These are phyloP conservation scores for Napeogenes inachia DNA, from an alignment of 2,888 invertebrate species.

Conservation along the genomic window DNA sequence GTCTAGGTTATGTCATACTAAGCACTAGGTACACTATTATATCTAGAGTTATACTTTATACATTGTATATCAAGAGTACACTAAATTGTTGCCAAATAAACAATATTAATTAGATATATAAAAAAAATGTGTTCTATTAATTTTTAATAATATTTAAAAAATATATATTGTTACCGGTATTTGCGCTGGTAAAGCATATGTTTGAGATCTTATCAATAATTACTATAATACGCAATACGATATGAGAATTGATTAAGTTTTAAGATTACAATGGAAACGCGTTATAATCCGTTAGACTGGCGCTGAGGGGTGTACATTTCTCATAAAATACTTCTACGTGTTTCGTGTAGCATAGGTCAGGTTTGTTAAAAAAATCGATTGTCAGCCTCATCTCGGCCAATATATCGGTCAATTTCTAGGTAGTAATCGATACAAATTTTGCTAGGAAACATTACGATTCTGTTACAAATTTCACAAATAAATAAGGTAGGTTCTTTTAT, in stretches of 20 bases:
- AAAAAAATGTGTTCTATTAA: too few species aligned
- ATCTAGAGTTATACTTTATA: background rate
- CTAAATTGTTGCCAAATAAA: too few species aligned
- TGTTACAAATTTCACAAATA: too few species aligned
- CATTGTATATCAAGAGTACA: background rate
- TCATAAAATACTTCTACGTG: background rate
- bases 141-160: too few species aligned
- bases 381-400: slow-evolving; percentile 1
- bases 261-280: background rate
- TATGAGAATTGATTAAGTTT: background rate
- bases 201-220: too few species aligned
- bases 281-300: background rate
- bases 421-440: background rate
- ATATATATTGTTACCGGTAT: too few species aligned
- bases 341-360: background rate
- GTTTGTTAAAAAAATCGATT: background rate
- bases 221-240: too few species aligned
- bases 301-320: background rate
- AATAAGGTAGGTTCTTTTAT: too few species aligned
- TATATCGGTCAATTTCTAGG: background rate
- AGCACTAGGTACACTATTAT: slow-evolving; percentile 16
- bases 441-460: background rate
- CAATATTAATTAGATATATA: too few species aligned
- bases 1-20: slow-evolving; percentile 59
- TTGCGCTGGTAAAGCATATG: too few species aligned